Evolutionary conservation across 2,888 invertebrate genomes (phyloP).

Genomic region (Cosmia pyralina): DNA sequence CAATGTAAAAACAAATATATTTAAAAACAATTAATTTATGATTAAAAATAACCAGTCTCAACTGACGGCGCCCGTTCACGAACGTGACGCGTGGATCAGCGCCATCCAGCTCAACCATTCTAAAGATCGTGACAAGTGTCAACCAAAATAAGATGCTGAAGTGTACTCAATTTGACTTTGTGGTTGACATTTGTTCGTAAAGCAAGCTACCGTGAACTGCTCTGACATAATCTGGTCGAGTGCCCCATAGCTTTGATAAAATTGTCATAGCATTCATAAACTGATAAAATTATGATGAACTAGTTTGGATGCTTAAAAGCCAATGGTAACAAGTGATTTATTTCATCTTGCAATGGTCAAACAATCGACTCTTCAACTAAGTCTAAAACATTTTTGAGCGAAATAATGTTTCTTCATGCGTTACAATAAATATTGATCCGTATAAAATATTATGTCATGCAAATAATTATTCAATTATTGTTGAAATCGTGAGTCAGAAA

Average conservation of each 20-base stretch:
- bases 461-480: constrained; percentile 37
- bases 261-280: neutral
- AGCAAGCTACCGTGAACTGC: neutral
- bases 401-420: neutral
- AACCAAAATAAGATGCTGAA: neutral
- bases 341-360: neutral
- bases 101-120: too few species aligned
- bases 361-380: neutral
- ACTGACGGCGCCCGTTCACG: too few species aligned
- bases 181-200: neutral
- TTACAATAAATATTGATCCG: neutral
- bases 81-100: too few species aligned
- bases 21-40: too few species aligned
- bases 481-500: constrained; percentile 42
- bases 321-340: neutral
- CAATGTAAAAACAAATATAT: too few species aligned
- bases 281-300: neutral
- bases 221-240: neutral
- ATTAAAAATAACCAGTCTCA: too few species aligned
- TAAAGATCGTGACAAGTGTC: too few species aligned
- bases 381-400: neutral
- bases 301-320: too few species aligned
- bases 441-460: constrained; percentile 29
- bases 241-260: neutral
- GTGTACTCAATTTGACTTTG: neutral